A percentile compares a stretch with the other conserved stretches of the same genome.
These are phyloP conservation scores for Todiramphus saurophagus DNA, from an alignment of 2,113 vertebrate species.

Conservation along the genomic window DNA sequence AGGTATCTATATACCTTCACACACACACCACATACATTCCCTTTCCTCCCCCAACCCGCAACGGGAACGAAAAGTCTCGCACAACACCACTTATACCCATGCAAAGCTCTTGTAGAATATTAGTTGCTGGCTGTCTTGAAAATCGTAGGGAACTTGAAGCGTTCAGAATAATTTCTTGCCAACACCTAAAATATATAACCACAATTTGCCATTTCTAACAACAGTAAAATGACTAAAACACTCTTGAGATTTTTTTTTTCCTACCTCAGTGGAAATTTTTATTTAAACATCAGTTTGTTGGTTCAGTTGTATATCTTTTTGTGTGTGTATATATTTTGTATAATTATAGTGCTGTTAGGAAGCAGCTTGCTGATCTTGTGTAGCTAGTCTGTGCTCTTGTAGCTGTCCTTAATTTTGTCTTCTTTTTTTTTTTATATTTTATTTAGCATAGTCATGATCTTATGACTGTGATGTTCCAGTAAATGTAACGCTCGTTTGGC, in stretches of 20 bases:
- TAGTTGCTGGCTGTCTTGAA: constrained; percentile 79
- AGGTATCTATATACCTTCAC: constrained; percentile 91
- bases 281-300: constrained; percentile 68
- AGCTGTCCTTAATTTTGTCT: constrained; percentile 85
- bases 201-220: constrained; percentile 79
- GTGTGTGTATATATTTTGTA: constrained; percentile 74
- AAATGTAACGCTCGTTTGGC: constrained; percentile 81
- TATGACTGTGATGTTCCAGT: constrained; percentile 80
- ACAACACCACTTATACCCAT: constrained; percentile 72
- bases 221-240: constrained; percentile 81
- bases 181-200: constrained; percentile 75
- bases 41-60: constrained; percentile 64
- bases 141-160: constrained; percentile 68
- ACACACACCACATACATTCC: constrained; percentile 73
- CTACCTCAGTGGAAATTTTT: constrained; percentile 66
- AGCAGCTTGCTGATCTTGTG: constrained; percentile 85
- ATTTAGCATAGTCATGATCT: constrained; percentile 80
- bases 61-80: constrained; percentile 60
- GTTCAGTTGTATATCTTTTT: constrained; percentile 62
- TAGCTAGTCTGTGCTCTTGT: constrained; percentile 86
- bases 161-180: constrained; percentile 74
- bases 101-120: constrained; percentile 77
- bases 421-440: constrained; percentile 72
- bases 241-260: constrained; percentile 58
- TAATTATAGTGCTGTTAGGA: constrained; percentile 75